Evolutionary conservation across 92 coral and sea anemone species (phyloP).

Genomic region (Palythoa grandis): DNA sequence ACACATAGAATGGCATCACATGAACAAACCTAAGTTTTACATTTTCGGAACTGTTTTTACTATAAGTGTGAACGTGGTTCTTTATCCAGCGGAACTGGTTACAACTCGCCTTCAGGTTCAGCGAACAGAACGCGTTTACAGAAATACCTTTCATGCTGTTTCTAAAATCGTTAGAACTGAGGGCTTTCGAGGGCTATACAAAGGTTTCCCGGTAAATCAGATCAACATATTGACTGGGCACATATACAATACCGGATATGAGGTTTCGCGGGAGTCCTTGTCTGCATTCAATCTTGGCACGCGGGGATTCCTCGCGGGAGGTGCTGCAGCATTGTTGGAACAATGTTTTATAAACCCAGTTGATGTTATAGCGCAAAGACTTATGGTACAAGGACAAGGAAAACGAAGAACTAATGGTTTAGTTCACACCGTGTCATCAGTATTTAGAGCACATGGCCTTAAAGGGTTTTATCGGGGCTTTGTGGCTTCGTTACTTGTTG

Average conservation of each 20-base stretch:
- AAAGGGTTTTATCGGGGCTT: slow-evolving; percentile 78
- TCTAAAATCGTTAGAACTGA: slow-evolving; percentile 73
- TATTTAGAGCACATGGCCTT: slow-evolving; percentile 58
- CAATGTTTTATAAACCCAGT: slow-evolving; percentile 83
- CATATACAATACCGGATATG: slow-evolving; percentile 82
- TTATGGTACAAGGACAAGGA: slow-evolving; percentile 78
- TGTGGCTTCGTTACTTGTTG: slow-evolving; percentile 62
- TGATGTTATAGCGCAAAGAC: slow-evolving; percentile 76
- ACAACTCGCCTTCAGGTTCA: slow-evolving; percentile 95
- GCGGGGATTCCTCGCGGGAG: slow-evolving; percentile 94
- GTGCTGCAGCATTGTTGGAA: slow-evolving; percentile 78
- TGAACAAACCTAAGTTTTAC: slow-evolving; percentile 83
- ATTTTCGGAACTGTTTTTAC: slow-evolving; percentile 68
- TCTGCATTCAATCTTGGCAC: slow-evolving; percentile 71
- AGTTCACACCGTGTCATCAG: slow-evolving; percentile 41
- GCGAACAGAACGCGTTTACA: slow-evolving; percentile 70
- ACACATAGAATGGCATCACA: slow-evolving; percentile 89
- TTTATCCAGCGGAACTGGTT: slow-evolving; percentile 86
- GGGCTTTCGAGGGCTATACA: slow-evolving; percentile 84
- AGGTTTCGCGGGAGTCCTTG: slow-evolving; percentile 76
- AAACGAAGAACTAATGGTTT: slow-evolving; percentile 44
- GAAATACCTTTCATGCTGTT: slow-evolving; percentile 84
- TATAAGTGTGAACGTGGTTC: slow-evolving; percentile 58
- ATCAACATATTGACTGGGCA: slow-evolving; percentile 82
- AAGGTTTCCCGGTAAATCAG: slow-evolving; percentile 79